Evolutionary conservation across 2,797 vertebrate species (phyloP), one percentile per base, ranked within the genome.

Genomic region (Paratrypauchen microcephalus): DNA sequence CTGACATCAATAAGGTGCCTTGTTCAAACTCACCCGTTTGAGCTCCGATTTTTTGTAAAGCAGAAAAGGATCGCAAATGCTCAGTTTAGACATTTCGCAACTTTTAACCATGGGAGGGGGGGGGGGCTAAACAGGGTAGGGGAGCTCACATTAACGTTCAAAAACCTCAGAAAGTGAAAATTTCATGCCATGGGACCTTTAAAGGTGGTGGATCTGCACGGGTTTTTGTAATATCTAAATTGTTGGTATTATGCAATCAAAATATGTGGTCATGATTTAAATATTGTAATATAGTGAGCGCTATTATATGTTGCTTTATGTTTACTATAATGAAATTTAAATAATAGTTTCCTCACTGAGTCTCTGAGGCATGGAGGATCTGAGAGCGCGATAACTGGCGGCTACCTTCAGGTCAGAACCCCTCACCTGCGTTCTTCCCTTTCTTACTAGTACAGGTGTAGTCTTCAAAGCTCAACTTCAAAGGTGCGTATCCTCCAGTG

Each of bases 381-480:
- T 13, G 63, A 28, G 68, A 72, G 50, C 76, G 15, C 32, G 45
- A 74, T 32, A 65, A 32, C 72, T 1, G 5, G 5, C 1, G 66
- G 41, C 23, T 47, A 62, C 66, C 68, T 66, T 62, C 4, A 65
- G 54, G 71, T 65, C 52, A 67, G 16, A 61, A 69, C 52, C 39
- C 48, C 71, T 77, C 73, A 83, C 75, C 75, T 82, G 59, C 63
- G 54, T 65, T 68, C 63, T 47, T 61, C 76, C 79, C 86, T 83
- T 82, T 75, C 30, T 75, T 60, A 48, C 36, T 74, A 71, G 86
- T 69, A 70, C 85, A 69, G 57, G 82, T 82, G 48, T 93, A 92
- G 68, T 90, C 89, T 65, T 74, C 86, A 41, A 97, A 75, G 86
- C 87, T 94, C 62, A 99, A 81, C 91, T 92, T 97, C 76, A 89